Evolutionary conservation across 2,888 invertebrate genomes (phyloP), one percentile per base, ranked within the genome.

Genomic region (Crossocerus cetratus): DNA sequence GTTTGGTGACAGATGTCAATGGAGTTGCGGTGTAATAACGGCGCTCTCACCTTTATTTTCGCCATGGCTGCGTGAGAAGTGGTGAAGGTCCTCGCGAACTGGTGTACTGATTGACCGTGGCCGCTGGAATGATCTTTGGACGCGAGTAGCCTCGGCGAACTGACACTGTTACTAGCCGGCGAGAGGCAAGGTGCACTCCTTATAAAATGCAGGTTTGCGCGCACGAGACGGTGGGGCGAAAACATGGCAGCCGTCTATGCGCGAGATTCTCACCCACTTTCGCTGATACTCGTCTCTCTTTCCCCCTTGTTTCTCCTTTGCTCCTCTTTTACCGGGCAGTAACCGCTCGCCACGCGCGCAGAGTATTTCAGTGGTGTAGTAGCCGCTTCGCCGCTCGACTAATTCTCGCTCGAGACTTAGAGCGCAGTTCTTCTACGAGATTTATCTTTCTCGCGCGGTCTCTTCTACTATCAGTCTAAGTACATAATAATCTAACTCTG

Each of bases 31-130:
- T 8, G 0, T 4, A 3, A 32, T 14, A 16, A 21, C n/a, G 2
- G 18, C 1, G 11, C 65, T 64, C 65, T 64, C 63, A 89, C 89
- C 88, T 89, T 86, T 69, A 89, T 89, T 83, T 89, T 89, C 2
- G 82, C 85, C 89, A 89, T 89, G 49, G 80, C 78, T 67, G 77
- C 72, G 20, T 85, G 71, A 3, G 87, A 84, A 49, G 64, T 63
- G 69, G 80, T 74, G 55, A 84, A 78, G 20, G 69, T 75, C 55
- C 81, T 79, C 13, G 65, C 69, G 42, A 83, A 44, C 14, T 77
- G 76, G 2, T 59, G 14, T 22, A n/a, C 20, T 2, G 67, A 62
- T 13, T 65, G 59, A 58, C 20, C 44, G 58, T 54, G 61, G 2
- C 42, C 18, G 18, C 56, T 32, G 5, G 32, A 60, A 44, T 2